Evolutionary conservation across 53 echinoderm and acorn worm genomes (phyloP).

Genomic region (Temnopleurus reevesii): DNA sequence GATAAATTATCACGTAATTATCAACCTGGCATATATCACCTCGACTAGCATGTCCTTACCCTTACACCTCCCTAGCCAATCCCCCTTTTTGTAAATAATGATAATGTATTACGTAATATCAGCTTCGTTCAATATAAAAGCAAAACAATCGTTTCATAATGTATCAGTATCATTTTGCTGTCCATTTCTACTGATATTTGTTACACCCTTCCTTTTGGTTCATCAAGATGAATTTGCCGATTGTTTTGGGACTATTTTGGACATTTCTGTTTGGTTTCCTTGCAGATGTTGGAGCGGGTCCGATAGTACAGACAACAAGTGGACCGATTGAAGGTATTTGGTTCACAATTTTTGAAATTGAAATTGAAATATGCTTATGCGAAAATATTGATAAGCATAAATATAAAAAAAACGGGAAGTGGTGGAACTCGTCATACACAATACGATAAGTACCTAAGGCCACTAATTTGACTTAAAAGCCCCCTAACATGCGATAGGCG

Average conservation of each 20-base stretch:
- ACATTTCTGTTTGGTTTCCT: background rate
- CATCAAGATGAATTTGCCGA: background rate
- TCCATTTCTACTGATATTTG: background rate
- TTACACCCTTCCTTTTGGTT: background rate
- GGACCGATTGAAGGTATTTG: constrained; percentile 45
- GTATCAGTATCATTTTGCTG: background rate
- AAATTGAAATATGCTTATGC: no score
- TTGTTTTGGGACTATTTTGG: background rate
- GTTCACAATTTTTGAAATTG: no score
- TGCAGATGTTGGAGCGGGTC: background rate
- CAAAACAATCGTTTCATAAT: background rate
- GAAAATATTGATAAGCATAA: no score
- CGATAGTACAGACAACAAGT: constrained; percentile 10
- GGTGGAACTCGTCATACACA: no score
- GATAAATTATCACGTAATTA: background rate
- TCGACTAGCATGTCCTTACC: background rate
- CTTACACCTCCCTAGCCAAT: background rate
- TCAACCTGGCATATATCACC: background rate
- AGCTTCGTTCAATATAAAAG: background rate
- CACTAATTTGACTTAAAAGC: no score
- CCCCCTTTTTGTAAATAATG: background rate
- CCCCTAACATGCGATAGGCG: no score
- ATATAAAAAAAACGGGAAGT: no score
- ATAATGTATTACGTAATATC: background rate
- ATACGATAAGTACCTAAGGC: no score